Evolutionary conservation across 2,113 vertebrate species (phyloP), one percentile per base, ranked within the genome.

Genomic region (Platichthys stellatus): DNA sequence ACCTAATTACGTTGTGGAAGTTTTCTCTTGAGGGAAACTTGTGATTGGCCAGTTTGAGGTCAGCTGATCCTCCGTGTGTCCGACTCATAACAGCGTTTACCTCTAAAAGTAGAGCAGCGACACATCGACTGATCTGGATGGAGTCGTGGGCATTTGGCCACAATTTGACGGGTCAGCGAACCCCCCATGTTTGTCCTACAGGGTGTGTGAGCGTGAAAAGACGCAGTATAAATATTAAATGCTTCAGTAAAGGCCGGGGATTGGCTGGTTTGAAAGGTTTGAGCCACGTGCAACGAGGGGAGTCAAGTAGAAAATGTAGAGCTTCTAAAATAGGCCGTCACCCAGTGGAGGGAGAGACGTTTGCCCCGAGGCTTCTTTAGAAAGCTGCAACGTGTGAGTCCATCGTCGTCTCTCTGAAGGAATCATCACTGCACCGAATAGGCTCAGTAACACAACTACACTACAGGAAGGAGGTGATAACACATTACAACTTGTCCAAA

Each of bases 241-340:
- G 47, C 35, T 21, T 26, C 11, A 66, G 62, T 9, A 56, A 60
- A 24, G 23, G 6, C 9, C 9, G 4, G 7, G 54, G 28, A 3
- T 6, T 3, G 7, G 54, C 5, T 4, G 54, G 40, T 38, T 59
- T 62, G 7, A 13, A 69, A 81, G 80, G 56, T 69, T 62, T 53
- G 35, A 28, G n/a, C 58, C 14, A 5, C 1, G 18, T 31, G 18
- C 58, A n/a, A 12, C 38, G 5, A 45, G 6, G 3, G 5, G 59
- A 65, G 47, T 20, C 66, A 5, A 1, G 43, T 83, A 2, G 84
- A 83, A 80, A 54, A 85, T 84, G 21, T 54, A 87, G 45, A 60
- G 49, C 60, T 62, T 67, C 58, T 57, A 66, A 83, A 86, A 80
- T 59, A 70, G 69, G n/a, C 40, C 53, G 4, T 9, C 0, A 0